Evolutionary conservation across 2,888 invertebrate genomes (phyloP).

Genomic region (Brachylomia viminalis): DNA sequence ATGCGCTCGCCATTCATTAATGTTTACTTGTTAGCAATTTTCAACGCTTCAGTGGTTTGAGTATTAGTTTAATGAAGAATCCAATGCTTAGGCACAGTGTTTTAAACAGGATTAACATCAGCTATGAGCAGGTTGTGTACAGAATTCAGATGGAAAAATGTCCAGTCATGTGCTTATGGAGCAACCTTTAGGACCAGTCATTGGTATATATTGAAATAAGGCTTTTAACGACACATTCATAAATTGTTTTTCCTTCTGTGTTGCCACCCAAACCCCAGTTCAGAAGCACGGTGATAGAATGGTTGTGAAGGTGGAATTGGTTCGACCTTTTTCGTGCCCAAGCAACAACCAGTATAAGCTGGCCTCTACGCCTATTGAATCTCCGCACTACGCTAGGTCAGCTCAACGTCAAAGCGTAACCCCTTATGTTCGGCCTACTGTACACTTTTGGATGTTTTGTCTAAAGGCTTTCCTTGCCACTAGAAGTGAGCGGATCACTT

Average conservation of each 20-base stretch:
- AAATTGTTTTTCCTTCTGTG: no score
- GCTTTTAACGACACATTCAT: not conserved
- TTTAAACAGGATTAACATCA: not conserved
- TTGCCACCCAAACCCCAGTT: not conserved
- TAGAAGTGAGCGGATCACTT: not conserved
- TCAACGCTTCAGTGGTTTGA: not conserved
- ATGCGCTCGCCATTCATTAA: conserved; percentile 34
- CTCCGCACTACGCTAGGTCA: not conserved
- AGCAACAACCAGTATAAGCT: not conserved
- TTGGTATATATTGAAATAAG: not conserved
- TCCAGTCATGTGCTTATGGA: not conserved
- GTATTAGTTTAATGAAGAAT: not conserved
- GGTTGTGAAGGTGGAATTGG: not conserved
- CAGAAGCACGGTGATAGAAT: not conserved
- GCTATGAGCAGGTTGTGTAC: not conserved
- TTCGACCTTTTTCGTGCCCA: not conserved
- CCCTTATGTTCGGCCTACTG: not conserved
- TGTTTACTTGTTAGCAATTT: conserved; percentile 44
- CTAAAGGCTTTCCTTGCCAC: not conserved
- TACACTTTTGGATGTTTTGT: not conserved
- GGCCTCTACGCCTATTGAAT: not conserved
- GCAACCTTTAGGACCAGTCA: not conserved
- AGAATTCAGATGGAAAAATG: not conserved
- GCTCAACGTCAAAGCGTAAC: not conserved
- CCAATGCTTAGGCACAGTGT: no score